A percentile compares a stretch with the other conserved stretches of the same genome.
Evolutionary conservation across 1,140 invertebrate species (phyloP).

Genomic region (Pristionchus pacificus): DNA sequence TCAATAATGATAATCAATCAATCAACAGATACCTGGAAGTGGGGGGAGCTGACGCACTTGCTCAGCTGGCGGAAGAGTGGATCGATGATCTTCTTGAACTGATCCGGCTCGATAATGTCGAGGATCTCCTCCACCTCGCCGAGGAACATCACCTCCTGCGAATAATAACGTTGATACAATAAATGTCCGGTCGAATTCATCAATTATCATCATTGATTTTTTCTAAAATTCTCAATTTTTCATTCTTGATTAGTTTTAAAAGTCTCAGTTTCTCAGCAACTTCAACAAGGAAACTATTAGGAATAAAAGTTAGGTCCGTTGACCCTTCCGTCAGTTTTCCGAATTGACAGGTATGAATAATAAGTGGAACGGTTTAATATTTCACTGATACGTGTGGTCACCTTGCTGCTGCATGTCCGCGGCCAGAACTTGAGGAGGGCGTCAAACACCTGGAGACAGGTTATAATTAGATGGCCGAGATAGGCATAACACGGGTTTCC

Average conservation of each 20-base stretch:
- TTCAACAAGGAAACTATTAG: neutral
- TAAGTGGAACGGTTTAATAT: no score
- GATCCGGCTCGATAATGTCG: slow-evolving; percentile 64
- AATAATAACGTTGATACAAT: slow-evolving; percentile 1
- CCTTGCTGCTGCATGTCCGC: slow-evolving; percentile 64
- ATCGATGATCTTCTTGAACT: slow-evolving; percentile 64
- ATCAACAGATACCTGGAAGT: slow-evolving; percentile 60
- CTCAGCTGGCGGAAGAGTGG: slow-evolving; percentile 63
- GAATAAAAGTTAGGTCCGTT: no score
- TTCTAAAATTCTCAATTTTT: no score
- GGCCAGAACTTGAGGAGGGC: slow-evolving; percentile 64
- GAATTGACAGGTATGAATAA: no score
- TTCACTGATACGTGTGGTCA: slow-evolving; percentile 48
- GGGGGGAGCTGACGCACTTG: slow-evolving; percentile 64
- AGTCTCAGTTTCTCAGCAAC: neutral
- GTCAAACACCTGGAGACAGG: slow-evolving; percentile 20
- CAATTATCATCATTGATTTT: no score
- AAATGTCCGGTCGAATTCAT: no score
- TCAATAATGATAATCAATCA: no score
- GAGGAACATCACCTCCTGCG: slow-evolving; percentile 61
- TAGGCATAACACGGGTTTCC: no score
- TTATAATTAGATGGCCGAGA: no score
- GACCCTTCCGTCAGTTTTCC: no score
- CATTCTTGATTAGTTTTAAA: neutral
- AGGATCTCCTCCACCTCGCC: slow-evolving; percentile 64